Conservation (phyloP, 1,140 invertebrate genomes). For the Octopus sinensis region DNA sequence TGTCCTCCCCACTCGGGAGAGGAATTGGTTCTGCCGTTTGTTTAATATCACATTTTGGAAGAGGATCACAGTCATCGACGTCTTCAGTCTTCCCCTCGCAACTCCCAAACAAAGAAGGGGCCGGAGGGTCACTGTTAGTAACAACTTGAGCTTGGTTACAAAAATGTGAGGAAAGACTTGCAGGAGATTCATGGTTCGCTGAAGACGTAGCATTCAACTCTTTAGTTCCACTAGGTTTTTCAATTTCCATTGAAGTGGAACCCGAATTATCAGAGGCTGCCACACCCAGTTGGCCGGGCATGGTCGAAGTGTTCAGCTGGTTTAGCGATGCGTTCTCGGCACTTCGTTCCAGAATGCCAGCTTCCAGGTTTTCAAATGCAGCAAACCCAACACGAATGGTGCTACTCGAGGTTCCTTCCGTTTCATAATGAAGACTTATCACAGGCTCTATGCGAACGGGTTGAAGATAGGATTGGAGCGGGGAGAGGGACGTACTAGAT, state of each 20-base stretch:
- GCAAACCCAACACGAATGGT: slow-evolving; percentile 47
- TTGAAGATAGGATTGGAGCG: background rate
- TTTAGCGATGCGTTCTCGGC: slow-evolving; percentile 23
- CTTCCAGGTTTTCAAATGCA: slow-evolving; percentile 37
- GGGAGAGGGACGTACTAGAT: background rate
- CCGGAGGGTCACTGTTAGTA: background rate
- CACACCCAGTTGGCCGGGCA: slow-evolving; percentile 1
- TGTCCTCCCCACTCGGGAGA: too few species aligned
- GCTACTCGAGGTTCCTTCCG: slow-evolving; percentile 44
- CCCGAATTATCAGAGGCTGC: background rate
- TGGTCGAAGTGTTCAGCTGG: background rate
- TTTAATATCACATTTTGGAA: too few species aligned
- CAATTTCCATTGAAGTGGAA: slow-evolving; percentile 6
- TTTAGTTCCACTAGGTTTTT: background rate
- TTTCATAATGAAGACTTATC: slow-evolving; percentile 58
- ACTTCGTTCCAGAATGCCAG: slow-evolving; percentile 32
- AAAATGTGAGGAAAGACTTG: slow-evolving; percentile 1
- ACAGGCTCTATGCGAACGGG: slow-evolving; percentile 56
- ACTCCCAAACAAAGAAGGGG: background rate
- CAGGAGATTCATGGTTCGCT: background rate
- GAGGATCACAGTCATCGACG: background rate
- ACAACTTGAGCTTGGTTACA: background rate
- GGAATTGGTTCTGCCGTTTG: too few species aligned
- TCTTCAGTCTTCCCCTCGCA: background rate
- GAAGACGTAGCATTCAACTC: background rate